Evolutionary conservation across 2,113 vertebrate species (phyloP), one percentile per base, ranked within the genome.

Genomic region (Lepisosteus osseus): DNA sequence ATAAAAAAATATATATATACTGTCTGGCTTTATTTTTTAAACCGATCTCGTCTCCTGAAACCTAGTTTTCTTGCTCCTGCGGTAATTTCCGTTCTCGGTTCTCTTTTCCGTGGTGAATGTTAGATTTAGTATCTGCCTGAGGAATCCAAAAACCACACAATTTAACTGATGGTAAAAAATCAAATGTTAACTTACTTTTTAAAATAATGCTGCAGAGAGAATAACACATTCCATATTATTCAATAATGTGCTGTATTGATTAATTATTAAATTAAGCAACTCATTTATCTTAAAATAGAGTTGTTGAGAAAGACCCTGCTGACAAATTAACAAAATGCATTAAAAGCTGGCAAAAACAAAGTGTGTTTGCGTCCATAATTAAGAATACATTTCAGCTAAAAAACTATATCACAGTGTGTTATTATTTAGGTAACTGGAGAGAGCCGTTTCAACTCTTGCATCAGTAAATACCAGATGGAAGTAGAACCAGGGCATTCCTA

Each of bases 371-470:
- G 62, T 62, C 29, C 66, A 67, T 73, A 68, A 67, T 61, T 29
- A 68, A n/a, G 43, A 61, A 44, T 17, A 62, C 5, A 54, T 55
- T 56, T 73, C 67, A 68, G 68, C 65, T 54, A 65, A 69, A 72
- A 68, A 70, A 12, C 65, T 51, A 44, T 17, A 44, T 29, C 29
- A 29, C 29, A 29, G 61, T 44, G 11, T 13, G 78, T 78, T 77
- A 70, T 74, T 67, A 84, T 80, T 73, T 73, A 57, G 62, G 51
- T 62, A 76, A 43, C 79, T 44, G 61, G 69, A 75, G 77, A 77
- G 67, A 76, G 68, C 70, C 72, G 71, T 78, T 76, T 81, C 74
- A 79, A 79, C 59, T 47, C 76, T 78, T 81, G 77, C 77, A 76
- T 83, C 79, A 73, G 73, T 29, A 29, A 69, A 68, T 71, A 61